These are phyloP conservation scores for Girardinichthys multiradiatus DNA, from an alignment of 2,113 vertebrate species.

Conservation along the genomic window DNA sequence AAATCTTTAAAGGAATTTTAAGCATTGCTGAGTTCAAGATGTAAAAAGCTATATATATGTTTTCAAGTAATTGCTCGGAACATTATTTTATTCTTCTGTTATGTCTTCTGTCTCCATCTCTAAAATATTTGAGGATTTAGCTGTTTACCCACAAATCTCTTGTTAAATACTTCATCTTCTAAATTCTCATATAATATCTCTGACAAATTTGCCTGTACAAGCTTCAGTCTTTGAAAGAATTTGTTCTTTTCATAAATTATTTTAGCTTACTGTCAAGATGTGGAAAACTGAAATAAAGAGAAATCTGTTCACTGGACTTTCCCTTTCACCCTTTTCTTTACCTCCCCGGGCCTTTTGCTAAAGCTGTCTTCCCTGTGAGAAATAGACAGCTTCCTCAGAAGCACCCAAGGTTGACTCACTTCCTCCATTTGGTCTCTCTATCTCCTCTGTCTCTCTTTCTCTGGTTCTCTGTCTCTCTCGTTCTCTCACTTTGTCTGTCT, in stretches of 20 bases:
- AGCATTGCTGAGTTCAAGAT: no score
- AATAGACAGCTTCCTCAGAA: constrained; percentile 63
- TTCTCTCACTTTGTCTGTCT: constrained; percentile 26
- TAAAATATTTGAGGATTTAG: background rate
- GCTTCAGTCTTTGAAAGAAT: background rate
- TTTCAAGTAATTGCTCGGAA: background rate
- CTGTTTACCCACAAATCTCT: constrained; percentile 2
- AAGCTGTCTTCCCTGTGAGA: constrained; percentile 40
- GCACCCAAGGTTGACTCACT: constrained; percentile 58
- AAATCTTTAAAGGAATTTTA: no score
- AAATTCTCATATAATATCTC: background rate
- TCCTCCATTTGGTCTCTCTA: constrained; percentile 57
- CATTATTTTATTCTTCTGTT: background rate
- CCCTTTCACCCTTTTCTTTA: constrained; percentile 18
- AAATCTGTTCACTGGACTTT: constrained; percentile 59
- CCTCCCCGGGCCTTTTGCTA: constrained; percentile 34
- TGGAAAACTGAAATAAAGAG: constrained; percentile 12
- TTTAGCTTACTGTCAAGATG: constrained; percentile 4
- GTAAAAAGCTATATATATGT: no score
- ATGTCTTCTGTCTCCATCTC: background rate
- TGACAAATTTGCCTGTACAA: background rate
- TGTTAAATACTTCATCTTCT: constrained; percentile 8
- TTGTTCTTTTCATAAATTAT: background rate
- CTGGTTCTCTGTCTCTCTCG: constrained; percentile 35
- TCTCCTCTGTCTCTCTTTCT: constrained; percentile 41